A percentile compares a stretch with the other conserved stretches of the same genome.
Evolutionary conservation across 2,888 invertebrate genomes (phyloP).

Genomic region (Desoria tigrina): DNA sequence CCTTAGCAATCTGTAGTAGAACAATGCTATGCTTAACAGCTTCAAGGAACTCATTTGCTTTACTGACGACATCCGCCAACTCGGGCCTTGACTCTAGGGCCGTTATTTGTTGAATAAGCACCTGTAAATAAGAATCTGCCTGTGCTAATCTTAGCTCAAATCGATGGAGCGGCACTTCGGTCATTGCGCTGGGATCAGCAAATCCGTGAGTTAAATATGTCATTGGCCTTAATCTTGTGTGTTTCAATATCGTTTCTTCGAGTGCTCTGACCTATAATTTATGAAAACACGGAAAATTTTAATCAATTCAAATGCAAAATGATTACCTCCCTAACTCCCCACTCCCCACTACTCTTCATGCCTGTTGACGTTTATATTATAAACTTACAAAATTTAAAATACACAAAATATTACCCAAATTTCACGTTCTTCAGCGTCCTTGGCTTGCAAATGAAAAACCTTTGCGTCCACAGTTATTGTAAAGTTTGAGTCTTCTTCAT

Average conservation of each 20-base stretch:
- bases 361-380: too few species aligned
- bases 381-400: too few species aligned
- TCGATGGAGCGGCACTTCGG: slow-evolving; percentile 45
- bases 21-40: slow-evolving; percentile 98
- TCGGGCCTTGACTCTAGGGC: slow-evolving; percentile 56
- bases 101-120: slow-evolving; percentile 89
- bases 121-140: slow-evolving; percentile 92
- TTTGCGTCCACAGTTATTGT: slow-evolving; percentile 99
- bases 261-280: slow-evolving; percentile 71
- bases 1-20: slow-evolving; percentile 95
- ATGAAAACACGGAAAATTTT: slow-evolving; percentile 4
- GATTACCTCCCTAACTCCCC: too few species aligned
- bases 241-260: slow-evolving; percentile 89
- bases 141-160: slow-evolving; percentile 89
- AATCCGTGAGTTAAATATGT: slow-evolving; percentile 48
- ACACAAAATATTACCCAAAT: slow-evolving; percentile 79
- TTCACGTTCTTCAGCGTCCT: slow-evolving; percentile 91
- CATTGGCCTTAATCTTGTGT: slow-evolving; percentile 61
- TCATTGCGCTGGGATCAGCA: slow-evolving; percentile 29
- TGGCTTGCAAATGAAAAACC: slow-evolving; percentile 98
- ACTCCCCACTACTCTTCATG: too few species aligned
- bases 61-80: slow-evolving; percentile 47
- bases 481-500: slow-evolving; percentile 98
- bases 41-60: slow-evolving; percentile 75
- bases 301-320: too few species aligned